phyloP scores from a whole-genome alignment of 1,140 invertebrate genomes.

The Tetramorium parvispinum region DNA sequence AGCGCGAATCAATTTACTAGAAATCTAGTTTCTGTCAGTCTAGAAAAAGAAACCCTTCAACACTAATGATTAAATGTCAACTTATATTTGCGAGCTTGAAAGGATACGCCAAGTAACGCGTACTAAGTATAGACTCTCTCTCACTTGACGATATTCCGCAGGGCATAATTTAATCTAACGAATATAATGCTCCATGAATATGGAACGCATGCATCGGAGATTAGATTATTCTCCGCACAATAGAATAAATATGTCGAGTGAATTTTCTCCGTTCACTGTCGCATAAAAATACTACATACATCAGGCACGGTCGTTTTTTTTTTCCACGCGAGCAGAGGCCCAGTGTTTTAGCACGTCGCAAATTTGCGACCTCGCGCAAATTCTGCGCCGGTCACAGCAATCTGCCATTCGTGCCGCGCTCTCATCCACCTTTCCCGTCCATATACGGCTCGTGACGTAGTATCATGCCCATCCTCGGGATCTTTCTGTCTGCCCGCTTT shows the following conservation, averaged over 20 bases:
- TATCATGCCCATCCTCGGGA: slow-evolving; percentile 8
- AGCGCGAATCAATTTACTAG: slow-evolving; percentile 36
- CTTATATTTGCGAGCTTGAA: neutral
- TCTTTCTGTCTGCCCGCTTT: slow-evolving; percentile 32
- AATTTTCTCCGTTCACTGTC: neutral
- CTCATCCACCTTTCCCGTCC: neutral
- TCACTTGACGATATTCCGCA: neutral
- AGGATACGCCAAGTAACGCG: neutral
- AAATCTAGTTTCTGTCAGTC: slow-evolving; percentile 2
- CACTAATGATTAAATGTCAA: slow-evolving; percentile 1
- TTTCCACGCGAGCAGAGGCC: neutral
- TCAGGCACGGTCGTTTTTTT: neutral
- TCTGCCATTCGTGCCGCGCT: slow-evolving; percentile 29
- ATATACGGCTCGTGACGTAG: slow-evolving; percentile 10
- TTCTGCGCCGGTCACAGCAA: neutral
- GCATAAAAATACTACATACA: neutral
- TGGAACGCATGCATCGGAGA: neutral
- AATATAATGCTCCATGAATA: neutral
- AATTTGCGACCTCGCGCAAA: slow-evolving; percentile 17
- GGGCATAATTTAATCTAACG: neutral
- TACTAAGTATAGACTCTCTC: neutral
- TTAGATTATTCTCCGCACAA: neutral
- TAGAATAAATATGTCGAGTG: neutral
- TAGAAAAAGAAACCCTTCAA: neutral
- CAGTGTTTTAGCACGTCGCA: neutral